A percentile compares a stretch with the other conserved stretches of the same genome.
Conservation (phyloP, 2,113 vertebrate species). For the Anhinga rufa region DNA sequence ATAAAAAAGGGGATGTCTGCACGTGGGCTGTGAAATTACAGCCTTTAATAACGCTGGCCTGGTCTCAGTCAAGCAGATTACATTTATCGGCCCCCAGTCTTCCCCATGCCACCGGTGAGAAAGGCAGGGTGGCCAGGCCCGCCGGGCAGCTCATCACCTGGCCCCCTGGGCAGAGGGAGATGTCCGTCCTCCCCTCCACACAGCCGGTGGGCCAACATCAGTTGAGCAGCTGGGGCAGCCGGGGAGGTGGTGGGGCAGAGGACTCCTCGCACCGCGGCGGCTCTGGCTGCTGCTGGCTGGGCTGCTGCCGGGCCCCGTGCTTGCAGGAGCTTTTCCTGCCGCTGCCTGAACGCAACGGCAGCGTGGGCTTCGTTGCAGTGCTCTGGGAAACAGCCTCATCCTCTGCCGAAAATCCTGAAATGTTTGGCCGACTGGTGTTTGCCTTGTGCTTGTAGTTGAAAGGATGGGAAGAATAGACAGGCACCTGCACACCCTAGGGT, state of each 20-base stretch:
- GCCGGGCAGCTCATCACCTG: background rate
- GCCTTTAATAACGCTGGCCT: background rate
- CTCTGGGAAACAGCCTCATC: background rate
- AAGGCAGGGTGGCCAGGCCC: background rate
- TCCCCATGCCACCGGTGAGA: background rate
- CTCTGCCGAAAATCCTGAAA: background rate
- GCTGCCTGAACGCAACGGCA: too few species aligned
- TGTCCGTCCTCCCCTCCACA: too few species aligned
- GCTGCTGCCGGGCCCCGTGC: background rate
- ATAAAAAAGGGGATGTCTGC: too few species aligned
- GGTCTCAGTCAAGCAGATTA: background rate
- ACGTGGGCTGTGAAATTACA: background rate
- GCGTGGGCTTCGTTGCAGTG: background rate
- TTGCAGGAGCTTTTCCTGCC: background rate
- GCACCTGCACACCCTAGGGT: background rate
- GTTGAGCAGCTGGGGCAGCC: background rate
- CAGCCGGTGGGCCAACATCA: accelerated
- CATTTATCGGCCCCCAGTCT: background rate
- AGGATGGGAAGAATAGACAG: background rate
- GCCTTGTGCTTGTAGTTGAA: background rate
- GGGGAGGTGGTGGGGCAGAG: too few species aligned
- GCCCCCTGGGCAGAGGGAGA: background rate
- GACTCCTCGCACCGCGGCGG: accelerated
- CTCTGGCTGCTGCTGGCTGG: background rate
- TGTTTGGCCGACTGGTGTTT: background rate